These are phyloP conservation scores for Maconellicoccus hirsutus DNA, from an alignment of 1,140 invertebrate genomes.

Conservation along the genomic window DNA sequence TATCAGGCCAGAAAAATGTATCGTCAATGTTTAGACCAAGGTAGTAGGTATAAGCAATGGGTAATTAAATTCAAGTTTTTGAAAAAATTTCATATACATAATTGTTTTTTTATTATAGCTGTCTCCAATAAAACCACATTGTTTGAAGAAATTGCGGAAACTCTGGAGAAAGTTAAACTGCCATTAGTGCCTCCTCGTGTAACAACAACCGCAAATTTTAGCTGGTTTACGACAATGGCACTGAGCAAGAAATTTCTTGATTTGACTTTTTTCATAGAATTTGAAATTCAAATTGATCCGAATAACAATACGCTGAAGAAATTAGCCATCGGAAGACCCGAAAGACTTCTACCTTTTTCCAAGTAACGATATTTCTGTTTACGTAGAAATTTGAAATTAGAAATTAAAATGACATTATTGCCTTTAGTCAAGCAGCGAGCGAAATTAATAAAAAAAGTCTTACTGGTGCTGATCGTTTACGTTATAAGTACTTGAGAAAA, in stretches of 20 bases:
- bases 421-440: background rate
- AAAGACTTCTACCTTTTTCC: background rate
- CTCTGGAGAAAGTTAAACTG: background rate
- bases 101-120: background rate
- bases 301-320: background rate
- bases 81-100: no score
- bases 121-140: background rate
- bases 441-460: background rate
- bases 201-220: background rate
- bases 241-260: background rate
- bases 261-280: background rate
- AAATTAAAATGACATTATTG: background rate
- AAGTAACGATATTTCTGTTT: background rate
- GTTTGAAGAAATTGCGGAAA: background rate
- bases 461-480: background rate
- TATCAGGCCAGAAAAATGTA: background rate
- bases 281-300: background rate
- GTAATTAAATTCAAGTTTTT: no score
- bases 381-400: background rate
- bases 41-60: no score
- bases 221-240: background rate
- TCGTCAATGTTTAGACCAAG: background rate
- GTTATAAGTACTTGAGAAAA: background rate
- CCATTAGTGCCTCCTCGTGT: background rate
- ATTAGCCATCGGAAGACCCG: background rate